These are phyloP conservation scores for Lasius platythorax DNA, from an alignment of 2,888 invertebrate genomes.

Conservation along the genomic window DNA sequence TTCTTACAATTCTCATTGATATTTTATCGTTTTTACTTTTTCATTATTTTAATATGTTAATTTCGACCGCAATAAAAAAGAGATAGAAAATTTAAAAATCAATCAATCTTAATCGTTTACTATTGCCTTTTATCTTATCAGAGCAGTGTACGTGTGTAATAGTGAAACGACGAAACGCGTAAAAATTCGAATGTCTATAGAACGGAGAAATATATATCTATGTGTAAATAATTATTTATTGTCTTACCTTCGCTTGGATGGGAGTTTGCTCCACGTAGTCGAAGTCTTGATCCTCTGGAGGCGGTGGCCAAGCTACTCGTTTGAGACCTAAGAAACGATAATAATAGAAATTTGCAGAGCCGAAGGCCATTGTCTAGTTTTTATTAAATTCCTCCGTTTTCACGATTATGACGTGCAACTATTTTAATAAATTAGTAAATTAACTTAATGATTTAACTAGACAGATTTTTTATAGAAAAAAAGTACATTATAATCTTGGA, in stretches of 20 bases:
- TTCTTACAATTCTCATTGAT: not conserved
- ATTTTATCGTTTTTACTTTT: not conserved
- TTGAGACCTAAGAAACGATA: slow-evolving; percentile 90
- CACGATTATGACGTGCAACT: not conserved
- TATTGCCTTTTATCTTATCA: slow-evolving; percentile 8
- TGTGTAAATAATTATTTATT: slow-evolving; percentile 4
- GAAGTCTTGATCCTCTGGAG: slow-evolving; percentile 90
- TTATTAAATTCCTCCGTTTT: slow-evolving; percentile 10
- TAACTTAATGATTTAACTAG: not conserved
- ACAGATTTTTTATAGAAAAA: not conserved
- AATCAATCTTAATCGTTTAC: not conserved
- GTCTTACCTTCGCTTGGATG: slow-evolving; percentile 88
- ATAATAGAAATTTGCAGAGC: slow-evolving; percentile 31
- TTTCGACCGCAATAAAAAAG: not conserved
- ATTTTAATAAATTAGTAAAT: not conserved
- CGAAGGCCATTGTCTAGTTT: not conserved
- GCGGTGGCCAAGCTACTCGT: slow-evolving; percentile 95
- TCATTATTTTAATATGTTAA: not conserved
- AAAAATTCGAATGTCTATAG: not conserved
- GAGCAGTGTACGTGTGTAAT: not conserved
- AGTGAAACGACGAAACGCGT: not conserved
- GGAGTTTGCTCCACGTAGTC: slow-evolving; percentile 87
- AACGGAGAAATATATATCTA: not conserved
- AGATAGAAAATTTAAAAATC: not conserved
- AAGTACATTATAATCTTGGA: not conserved